Evolutionary conservation across 2,797 vertebrate species (phyloP).

Genomic region (Diplodus sargus): DNA sequence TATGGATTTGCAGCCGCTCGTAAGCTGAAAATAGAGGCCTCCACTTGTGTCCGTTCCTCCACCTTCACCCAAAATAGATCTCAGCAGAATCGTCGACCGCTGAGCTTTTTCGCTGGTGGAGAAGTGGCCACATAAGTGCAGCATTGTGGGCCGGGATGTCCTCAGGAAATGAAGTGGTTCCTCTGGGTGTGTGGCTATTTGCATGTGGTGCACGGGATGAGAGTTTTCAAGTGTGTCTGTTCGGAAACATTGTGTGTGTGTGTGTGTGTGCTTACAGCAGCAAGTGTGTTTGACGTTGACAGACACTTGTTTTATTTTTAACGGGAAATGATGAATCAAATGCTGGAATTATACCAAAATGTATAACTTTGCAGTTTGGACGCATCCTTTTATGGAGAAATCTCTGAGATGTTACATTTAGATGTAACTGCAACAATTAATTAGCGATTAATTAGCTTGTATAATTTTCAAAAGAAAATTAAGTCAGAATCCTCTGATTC

Average conservation of each 20-base stretch:
- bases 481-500: too few relatives aligned
- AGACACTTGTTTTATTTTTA: neutral
- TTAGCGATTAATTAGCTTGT: too few relatives aligned
- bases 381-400: neutral
- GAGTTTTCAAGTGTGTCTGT: conserved; percentile 40
- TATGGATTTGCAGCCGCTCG: conserved; percentile 60
- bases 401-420: neutral
- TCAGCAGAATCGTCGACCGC: conserved; percentile 56
- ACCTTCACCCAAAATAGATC: conserved; percentile 66
- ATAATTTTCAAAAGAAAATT: too few relatives aligned
- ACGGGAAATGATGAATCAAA: neutral
- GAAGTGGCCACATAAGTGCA: conserved; percentile 65
- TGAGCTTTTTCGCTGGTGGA: conserved; percentile 48
- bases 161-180: conserved; percentile 70
- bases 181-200: conserved; percentile 68
- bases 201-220: conserved; percentile 52
- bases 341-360: neutral
- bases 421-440: neutral
- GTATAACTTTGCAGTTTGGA: neutral
- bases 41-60: conserved; percentile 62
- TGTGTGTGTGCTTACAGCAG: neutral
- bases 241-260: conserved; percentile 10
- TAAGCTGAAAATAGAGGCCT: conserved; percentile 71
- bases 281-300: neutral
- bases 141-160: conserved; percentile 62